Base-by-base conservation (phyloP, 2,888 invertebrate species). In the Drosophila meridiana region DNA sequence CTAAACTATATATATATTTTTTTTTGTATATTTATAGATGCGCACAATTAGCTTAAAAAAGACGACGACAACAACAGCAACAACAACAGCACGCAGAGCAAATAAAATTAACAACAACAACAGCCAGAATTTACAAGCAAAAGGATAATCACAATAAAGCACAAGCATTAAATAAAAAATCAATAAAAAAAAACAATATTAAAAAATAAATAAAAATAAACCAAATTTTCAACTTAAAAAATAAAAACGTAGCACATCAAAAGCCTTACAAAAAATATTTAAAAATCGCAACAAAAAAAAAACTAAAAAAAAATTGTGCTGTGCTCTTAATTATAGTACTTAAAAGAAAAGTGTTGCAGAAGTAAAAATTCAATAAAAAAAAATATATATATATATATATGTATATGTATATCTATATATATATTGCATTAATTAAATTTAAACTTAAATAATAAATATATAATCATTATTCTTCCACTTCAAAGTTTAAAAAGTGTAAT, bases 401-500 rank as follows among this genome's bases (percentile, higher is more conserved):
- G 20, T 20, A 20, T 20, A 20, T 20, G 20, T 20, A 55, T 11
- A 45, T 14, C 32, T 32, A 56, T 20, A 57, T 5, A 57, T 5
- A 56, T 42, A 56, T 13, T 42, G 55, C 42, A 45, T 50, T 14
- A 47, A 61, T n/a, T 50, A 45, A 61, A 55, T 32, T 43, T 28
- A 61, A 55, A 58, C 11, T 66, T 45, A 45, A 34, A 26, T 14
- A 66, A 60, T 67, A 72, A 65, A 58, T 80, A 73, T 80, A 73
- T 85, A 86, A 86, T 86, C 85, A 87, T 84, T 86, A 89, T 74
- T 86, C 85, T 86, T 86, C 85, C 85, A 86, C 72, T 86, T 87
- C 52, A 77, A 89, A 76, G 89, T 89, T 84, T 56, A 30, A 88
- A 86, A 81, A 68, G 79, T 78, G 75, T 87, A 82, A 87, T 76